Evolutionary conservation across 2,888 invertebrate genomes (phyloP), one percentile per base, ranked within the genome.

Genomic region (Idaea biselata): DNA sequence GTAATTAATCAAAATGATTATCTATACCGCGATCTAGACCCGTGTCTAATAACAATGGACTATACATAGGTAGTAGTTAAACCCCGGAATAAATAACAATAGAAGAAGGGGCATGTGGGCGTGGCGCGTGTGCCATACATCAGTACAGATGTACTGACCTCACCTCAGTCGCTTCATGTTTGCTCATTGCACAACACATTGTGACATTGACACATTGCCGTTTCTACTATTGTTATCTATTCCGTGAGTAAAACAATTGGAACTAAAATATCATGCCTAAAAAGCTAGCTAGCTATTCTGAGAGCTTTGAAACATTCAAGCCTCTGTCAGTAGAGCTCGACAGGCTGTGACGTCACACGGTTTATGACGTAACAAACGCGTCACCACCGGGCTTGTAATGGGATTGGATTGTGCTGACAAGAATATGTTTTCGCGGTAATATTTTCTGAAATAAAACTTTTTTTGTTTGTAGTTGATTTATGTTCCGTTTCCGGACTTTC

Each of bases 321-420:
- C 44, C 44, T 44, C 8, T 44, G 44, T 44, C 44, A 3, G 44
- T 44, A 14, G 11, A 44, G 44, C 44, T 44, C 7, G 5, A 44
- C 25, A 25, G 25, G 44, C 44, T 44, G 44, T 44, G 8, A 44
- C 44, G 44, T 44, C 44, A 44, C 44, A 44, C 8, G 44, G 44
- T 44, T 44, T 44, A 44, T 44, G 44, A 44, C 44, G 44, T 44
- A 44, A 44, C 44, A 7, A 44, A 44, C 44, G 14, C 44, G 44
- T 44, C 44, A 44, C 44, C 44, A 44, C 14, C 11, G 44, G 44
- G 44, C 11, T 44, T 44, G 44, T 65, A 63, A 62, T 58, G 18
- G 58, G 56, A 56, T 17, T n/a, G 60, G 61, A 62, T 68, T 65
- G 63, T 65, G 58, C 65, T 60, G 62, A 60, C 59, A 64, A 63